phyloP scores from a whole-genome alignment of 1,140 invertebrate genomes.

The Bombus pyrosoma region DNA sequence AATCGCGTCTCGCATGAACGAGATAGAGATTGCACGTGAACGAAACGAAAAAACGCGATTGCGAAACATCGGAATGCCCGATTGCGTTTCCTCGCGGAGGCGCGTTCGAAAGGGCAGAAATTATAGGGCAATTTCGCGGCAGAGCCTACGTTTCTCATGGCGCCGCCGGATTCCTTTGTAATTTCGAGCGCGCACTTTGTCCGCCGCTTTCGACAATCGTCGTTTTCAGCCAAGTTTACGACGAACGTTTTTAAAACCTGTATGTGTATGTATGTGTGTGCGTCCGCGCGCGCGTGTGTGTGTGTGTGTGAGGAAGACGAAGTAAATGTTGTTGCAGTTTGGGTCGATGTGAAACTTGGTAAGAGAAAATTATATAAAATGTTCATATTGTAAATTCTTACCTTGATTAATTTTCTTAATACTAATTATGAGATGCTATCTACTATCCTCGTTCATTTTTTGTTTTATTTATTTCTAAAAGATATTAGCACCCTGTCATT shows the following conservation, averaged over 20 bases:
- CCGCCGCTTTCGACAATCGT: constrained; percentile 11
- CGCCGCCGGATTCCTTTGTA: constrained; percentile 46
- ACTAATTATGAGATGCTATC: not conserved
- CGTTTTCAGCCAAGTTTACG: not conserved
- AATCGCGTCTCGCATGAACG: not conserved
- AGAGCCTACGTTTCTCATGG: constrained; percentile 47
- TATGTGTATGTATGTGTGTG: too few species aligned
- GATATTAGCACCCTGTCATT: not conserved
- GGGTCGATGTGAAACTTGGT: not conserved
- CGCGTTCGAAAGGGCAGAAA: constrained; percentile 41
- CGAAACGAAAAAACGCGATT: constrained; percentile 20
- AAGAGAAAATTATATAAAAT: not conserved
- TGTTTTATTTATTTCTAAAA: not conserved
- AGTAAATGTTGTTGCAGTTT: not conserved
- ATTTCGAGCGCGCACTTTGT: constrained; percentile 18
- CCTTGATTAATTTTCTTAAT: not conserved
- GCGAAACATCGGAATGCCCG: constrained; percentile 18
- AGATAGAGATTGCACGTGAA: not conserved
- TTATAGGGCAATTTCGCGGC: constrained; percentile 45
- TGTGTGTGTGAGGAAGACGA: too few species aligned
- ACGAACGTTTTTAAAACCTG: not conserved
- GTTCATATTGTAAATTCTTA: not conserved
- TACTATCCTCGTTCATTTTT: not conserved
- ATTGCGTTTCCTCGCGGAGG: constrained; percentile 6
- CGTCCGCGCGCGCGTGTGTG: too few species aligned